Evolutionary conservation across 2,888 invertebrate genomes (phyloP), one percentile per base, ranked within the genome.

Genomic region (Cordilura impudica): DNA sequence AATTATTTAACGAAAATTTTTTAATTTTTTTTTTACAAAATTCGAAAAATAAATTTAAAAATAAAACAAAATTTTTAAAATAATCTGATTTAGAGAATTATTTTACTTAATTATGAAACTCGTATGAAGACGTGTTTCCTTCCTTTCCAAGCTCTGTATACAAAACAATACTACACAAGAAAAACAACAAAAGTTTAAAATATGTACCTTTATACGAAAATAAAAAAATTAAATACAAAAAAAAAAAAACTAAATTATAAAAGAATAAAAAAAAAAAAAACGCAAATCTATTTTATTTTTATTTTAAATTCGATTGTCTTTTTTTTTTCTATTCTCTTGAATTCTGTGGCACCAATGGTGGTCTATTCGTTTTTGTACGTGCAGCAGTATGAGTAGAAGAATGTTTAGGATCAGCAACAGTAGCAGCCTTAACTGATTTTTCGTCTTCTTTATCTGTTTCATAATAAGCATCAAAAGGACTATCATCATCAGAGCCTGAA

Each of bases 401-500:
- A 60, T 31, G n/a, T n/a, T 16, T 16, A 10, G 71, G 60, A 29
- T 54, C 39, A 71, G 53, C 66, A 79, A 75, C 65, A 80, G 78
- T 76, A 45, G 72, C 76, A 65, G 81, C 81, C 47, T 82, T 81
- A 76, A 81, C 75, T 51, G 81, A 83, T 81, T 85, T 86, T 60
- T 87, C 87, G 78, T 84, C 83, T 29, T 87, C 86, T 81, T 83
- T 83, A 66, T 87, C 89, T 81, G 85, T 88, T 85, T 87, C 87
- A 83, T 86, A 84, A 84, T 87, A 85, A 83, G 86, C 87, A 85
- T 89, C 89, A 71, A 89, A 89, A 56, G 88, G 89, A 84, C 85
- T 86, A 86, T 88, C 88, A 84, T 89, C 89, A 70, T 89, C 88
- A 83, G 87, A 87, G 72, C 78, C 80, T 84, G 88, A 88, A 83